Percentiles rank a stretch among this genome's conserved stretches.
Conservation (phyloP, 2,113 vertebrate species). For the Globicephala melas region DNA sequence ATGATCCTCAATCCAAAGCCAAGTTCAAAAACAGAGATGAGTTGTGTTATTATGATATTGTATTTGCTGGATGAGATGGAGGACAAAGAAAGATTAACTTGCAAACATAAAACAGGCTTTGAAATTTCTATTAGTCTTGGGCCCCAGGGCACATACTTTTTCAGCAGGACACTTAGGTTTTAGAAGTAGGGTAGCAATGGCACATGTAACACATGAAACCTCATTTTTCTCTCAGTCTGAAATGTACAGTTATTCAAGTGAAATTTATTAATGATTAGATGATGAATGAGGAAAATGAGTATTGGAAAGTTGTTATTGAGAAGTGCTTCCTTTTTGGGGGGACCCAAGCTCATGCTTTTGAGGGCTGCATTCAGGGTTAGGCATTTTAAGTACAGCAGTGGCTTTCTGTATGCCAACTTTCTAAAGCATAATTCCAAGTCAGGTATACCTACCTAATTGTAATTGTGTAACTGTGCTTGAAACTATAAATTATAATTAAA, state of each 20-base stretch:
- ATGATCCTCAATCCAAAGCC: conserved; percentile 75
- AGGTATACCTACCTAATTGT: not conserved
- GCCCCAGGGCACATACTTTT: conserved; percentile 78
- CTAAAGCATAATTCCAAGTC: not conserved
- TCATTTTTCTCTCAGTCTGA: conserved; percentile 32
- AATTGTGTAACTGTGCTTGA: not conserved
- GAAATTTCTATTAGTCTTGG: conserved; percentile 83
- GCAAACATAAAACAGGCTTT: conserved; percentile 83
- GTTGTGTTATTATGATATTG: conserved; percentile 83
- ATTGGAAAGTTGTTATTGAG: conserved; percentile 23
- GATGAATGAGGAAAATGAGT: conserved; percentile 57
- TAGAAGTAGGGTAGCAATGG: conserved; percentile 67
- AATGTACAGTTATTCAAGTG: conserved; percentile 59
- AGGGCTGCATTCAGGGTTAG: not conserved
- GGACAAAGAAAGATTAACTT: conserved; percentile 82
- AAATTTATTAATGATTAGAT: conserved; percentile 58
- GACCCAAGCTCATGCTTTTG: not conserved
- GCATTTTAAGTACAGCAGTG: not conserved
- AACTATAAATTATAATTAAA: conserved; percentile 22
- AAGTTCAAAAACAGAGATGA: conserved; percentile 79
- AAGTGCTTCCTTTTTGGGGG: conserved; percentile 26
- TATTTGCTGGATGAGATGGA: conserved; percentile 78
- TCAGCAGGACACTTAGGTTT: conserved; percentile 75
- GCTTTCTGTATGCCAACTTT: not conserved
- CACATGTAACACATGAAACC: conserved; percentile 43